A percentile compares a stretch with the other conserved stretches of the same genome.
phyloP scores from a whole-genome alignment of 2,888 invertebrate species.

The Bembecia ichneumoniformis region DNA sequence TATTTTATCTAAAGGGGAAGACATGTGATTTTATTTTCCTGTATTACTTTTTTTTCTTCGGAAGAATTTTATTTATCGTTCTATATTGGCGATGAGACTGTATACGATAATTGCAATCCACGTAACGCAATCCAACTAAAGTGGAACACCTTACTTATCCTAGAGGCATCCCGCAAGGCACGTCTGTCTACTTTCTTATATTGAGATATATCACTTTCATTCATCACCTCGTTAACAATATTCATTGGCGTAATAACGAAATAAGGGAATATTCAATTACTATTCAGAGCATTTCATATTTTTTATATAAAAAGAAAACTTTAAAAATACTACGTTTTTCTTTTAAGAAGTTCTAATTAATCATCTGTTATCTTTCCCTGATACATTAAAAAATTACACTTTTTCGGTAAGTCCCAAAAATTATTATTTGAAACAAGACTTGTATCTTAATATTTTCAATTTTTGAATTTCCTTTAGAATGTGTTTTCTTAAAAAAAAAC shows the following conservation, averaged over 20 bases:
- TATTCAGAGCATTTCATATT: too few species aligned
- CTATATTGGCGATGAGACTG: constrained; percentile 17
- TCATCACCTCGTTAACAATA: constrained; percentile 33
- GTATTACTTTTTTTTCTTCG: background rate
- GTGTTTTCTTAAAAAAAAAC: too few species aligned
- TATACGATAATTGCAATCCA: constrained; percentile 51
- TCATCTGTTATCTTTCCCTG: too few species aligned
- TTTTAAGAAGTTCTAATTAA: too few species aligned
- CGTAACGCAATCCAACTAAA: constrained; percentile 44
- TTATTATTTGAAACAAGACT: too few species aligned
- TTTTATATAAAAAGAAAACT: too few species aligned
- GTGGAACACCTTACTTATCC: constrained; percentile 65
- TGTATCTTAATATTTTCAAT: too few species aligned
- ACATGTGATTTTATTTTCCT: too few species aligned
- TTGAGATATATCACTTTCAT: constrained; percentile 51
- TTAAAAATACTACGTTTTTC: too few species aligned
- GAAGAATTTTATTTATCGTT: background rate
- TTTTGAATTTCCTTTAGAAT: too few species aligned
- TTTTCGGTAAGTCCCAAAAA: too few species aligned
- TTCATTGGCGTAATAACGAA: constrained; percentile 8
- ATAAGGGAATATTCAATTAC: background rate
- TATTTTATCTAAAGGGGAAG: background rate
- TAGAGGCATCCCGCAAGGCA: constrained; percentile 41
- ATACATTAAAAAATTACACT: too few species aligned
- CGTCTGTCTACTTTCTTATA: constrained; percentile 50